These are phyloP conservation scores for Drosophila algonquin DNA, from an alignment of 2,888 invertebrate species.

Conservation along the genomic window DNA sequence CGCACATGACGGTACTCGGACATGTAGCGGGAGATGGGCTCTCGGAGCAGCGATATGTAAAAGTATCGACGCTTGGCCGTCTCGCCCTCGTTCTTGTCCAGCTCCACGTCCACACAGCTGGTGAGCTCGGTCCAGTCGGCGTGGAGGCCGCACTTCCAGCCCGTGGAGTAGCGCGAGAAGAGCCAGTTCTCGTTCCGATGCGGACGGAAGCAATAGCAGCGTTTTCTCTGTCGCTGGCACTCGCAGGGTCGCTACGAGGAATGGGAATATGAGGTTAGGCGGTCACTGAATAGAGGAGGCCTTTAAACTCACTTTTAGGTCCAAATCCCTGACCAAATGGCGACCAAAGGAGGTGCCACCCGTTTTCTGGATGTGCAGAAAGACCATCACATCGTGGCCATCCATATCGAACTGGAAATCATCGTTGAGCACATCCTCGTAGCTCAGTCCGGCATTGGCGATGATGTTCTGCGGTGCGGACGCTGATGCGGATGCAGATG, in stretches of 20 bases:
- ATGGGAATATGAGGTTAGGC: not conserved
- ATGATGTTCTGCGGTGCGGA: slow-evolving; percentile 80
- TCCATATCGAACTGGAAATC: slow-evolving; percentile 95
- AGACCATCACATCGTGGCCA: slow-evolving; percentile 98
- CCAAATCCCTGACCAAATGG: slow-evolving; percentile 97
- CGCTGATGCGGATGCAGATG: slow-evolving; percentile 50
- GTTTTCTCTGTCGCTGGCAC: slow-evolving; percentile 94
- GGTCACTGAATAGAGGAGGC: not conserved
- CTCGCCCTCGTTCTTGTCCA: slow-evolving; percentile 95
- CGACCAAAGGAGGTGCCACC: slow-evolving; percentile 99
- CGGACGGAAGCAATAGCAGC: slow-evolving; percentile 96
- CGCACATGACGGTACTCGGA: slow-evolving; percentile 99
- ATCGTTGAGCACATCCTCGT: slow-evolving; percentile 93
- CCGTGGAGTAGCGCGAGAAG: slow-evolving; percentile 98
- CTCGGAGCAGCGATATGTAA: slow-evolving; percentile 97
- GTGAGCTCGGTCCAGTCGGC: slow-evolving; percentile 99
- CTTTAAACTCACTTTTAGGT: slow-evolving; percentile 86
- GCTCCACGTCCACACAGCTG: slow-evolving; percentile 94
- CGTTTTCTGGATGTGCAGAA: slow-evolving; percentile 98
- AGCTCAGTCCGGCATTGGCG: slow-evolving; percentile 87
- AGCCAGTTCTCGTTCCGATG: slow-evolving; percentile 98
- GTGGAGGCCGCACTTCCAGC: slow-evolving; percentile 99
- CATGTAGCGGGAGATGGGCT: slow-evolving; percentile 96
- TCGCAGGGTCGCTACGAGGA: slow-evolving; percentile 91
- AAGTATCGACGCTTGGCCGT: slow-evolving; percentile 94